phyloP scores from a whole-genome alignment of 2,888 invertebrate species.

The Timema podura region DNA sequence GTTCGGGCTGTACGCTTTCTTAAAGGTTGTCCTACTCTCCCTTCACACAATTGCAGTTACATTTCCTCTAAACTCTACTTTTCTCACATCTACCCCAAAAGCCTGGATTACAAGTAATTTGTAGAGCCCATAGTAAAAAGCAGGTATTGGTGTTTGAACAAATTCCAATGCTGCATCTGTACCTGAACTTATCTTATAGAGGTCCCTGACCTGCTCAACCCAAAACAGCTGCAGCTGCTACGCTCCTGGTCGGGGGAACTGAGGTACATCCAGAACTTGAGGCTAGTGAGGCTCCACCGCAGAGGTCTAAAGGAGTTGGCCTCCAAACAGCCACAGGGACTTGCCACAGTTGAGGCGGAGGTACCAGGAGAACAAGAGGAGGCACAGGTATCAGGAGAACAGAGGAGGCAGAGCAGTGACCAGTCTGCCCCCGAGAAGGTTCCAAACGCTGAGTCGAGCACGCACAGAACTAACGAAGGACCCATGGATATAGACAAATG shows the following conservation, averaged over 20 bases:
- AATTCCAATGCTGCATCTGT: neutral
- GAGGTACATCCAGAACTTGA: conserved; percentile 61
- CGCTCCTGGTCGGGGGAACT: conserved; percentile 65
- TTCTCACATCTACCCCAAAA: neutral
- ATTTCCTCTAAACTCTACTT: no score
- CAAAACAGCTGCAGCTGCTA: conserved; percentile 55
- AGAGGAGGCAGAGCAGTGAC: no score
- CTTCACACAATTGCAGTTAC: no score
- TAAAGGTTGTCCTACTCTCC: no score
- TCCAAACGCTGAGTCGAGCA: no score
- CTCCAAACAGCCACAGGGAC: conserved; percentile 38
- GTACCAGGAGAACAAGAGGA: no score
- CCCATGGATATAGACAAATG: no score
- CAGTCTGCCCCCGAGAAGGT: no score
- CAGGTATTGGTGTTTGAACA: neutral
- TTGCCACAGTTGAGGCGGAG: no score
- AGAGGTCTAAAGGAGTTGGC: conserved; percentile 39
- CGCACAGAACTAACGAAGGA: no score
- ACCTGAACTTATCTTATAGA: conserved; percentile 46
- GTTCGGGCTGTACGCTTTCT: no score
- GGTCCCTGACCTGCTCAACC: conserved; percentile 65
- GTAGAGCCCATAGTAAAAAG: neutral
- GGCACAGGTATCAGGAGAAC: no score
- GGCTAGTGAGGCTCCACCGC: conserved; percentile 55
- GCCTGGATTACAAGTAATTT: conserved; percentile 10